Evolutionary conservation across 2,797 vertebrate genomes (phyloP).

Genomic region (Catamblyrhynchus diadema): DNA sequence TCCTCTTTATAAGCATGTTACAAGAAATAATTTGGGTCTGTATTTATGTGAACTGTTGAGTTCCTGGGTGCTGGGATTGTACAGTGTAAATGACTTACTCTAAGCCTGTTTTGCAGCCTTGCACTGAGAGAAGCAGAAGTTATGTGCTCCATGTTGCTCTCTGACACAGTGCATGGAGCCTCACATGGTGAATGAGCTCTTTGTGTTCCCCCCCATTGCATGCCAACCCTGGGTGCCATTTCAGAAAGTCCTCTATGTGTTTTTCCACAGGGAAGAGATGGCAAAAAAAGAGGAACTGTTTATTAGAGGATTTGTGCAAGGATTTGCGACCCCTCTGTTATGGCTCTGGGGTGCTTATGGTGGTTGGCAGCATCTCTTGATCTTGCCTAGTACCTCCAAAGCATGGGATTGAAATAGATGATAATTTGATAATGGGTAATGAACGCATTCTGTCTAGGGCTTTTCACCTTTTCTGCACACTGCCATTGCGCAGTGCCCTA

Average conservation of each 20-base stretch:
- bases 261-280: not conserved
- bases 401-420: not conserved
- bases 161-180: not conserved
- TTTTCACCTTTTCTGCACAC: not conserved
- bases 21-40: constrained; percentile 39
- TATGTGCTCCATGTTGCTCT: not conserved
- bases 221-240: not conserved
- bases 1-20: constrained; percentile 45
- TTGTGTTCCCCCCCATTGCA: not conserved
- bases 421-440: not conserved
- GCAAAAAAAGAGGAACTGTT: not conserved
- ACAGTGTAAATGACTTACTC: not conserved
- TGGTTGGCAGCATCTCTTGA: not conserved
- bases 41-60: not conserved
- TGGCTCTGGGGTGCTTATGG: not conserved
- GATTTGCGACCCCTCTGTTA: accelerated
- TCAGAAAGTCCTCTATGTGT: not conserved
- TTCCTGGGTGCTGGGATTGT: not conserved
- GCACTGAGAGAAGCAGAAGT: not conserved
- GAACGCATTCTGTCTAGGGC: accelerated
- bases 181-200: not conserved
- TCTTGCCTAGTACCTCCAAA: not conserved
- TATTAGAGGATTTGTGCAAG: not conserved
- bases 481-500: not conserved
- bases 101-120: constrained; percentile 25